Conservation (phyloP, 2,113 vertebrate genomes). For the Apaloderma vittatum region DNA sequence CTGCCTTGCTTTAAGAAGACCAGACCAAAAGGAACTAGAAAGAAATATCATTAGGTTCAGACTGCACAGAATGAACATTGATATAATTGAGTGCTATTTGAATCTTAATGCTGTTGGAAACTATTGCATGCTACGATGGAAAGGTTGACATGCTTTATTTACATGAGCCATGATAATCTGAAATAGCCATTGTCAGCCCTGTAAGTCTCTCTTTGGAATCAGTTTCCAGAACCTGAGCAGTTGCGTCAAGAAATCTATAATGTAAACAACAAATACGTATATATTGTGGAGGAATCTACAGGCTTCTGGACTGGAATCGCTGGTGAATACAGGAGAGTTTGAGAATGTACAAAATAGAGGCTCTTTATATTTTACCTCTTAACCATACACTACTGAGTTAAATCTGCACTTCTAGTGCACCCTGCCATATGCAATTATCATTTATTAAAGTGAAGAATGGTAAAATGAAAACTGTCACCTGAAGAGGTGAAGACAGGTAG, state of each 20-base stretch:
- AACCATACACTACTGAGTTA: background rate
- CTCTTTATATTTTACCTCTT: background rate
- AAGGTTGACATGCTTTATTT: background rate
- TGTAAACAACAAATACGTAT: background rate
- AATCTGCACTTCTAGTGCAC: background rate
- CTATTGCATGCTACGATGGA: background rate
- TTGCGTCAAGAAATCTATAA: background rate
- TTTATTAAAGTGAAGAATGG: constrained; percentile 2
- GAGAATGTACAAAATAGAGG: background rate
- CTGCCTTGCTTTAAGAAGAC: background rate
- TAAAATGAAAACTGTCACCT: background rate
- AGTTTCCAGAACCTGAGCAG: background rate
- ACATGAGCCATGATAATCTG: background rate
- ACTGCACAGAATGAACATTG: background rate
- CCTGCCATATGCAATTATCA: background rate
- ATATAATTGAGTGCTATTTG: background rate
- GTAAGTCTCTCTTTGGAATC: background rate
- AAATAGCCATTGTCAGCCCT: background rate
- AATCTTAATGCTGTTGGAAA: background rate
- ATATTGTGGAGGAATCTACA: background rate
- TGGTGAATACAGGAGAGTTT: background rate
- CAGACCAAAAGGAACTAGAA: background rate
- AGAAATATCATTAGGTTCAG: background rate
- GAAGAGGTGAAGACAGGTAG: background rate
- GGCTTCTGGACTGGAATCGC: background rate